These are phyloP conservation scores for Xylota sylvarum DNA, from an alignment of 2,888 invertebrate genomes.

Conservation along the genomic window DNA sequence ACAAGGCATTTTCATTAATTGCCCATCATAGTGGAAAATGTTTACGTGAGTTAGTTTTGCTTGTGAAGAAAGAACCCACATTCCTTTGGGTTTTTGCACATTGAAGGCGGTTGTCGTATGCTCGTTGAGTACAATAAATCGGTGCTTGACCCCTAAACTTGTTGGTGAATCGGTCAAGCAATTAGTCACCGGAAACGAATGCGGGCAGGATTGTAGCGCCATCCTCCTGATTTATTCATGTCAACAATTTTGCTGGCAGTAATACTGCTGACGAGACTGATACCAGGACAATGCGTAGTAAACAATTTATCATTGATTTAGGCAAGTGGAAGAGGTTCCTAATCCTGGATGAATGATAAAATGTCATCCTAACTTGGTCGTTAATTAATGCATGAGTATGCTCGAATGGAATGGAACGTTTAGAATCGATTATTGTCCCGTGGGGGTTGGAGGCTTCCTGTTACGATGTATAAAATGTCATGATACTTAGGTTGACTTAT, in stretches of 20 bases:
- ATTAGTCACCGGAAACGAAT: conserved; percentile 71
- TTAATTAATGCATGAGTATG: conserved; percentile 29
- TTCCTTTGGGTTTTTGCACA: conserved; percentile 15
- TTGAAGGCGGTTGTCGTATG: background rate
- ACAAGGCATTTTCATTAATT: conserved; percentile 57
- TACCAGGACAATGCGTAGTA: conserved; percentile 33
- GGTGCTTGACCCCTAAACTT: conserved; percentile 70
- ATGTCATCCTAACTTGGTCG: conserved; percentile 7
- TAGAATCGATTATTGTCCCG: background rate
- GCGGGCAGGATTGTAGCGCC: conserved; percentile 16
- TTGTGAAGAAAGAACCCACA: conserved; percentile 12
- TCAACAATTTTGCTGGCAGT: conserved; percentile 44
- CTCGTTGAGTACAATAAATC: conserved; percentile 49
- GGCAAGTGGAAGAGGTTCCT: conserved; percentile 7
- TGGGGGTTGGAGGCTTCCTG: background rate
- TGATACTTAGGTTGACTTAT: background rate
- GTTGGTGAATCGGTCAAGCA: conserved; percentile 65
- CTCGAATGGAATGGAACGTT: background rate
- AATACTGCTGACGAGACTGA: background rate
- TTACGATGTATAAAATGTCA: background rate
- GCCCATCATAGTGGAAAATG: conserved; percentile 54
- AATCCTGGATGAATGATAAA: conserved; percentile 18
- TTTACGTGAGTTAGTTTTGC: conserved; percentile 45
- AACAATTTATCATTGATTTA: conserved; percentile 46
- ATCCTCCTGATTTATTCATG: conserved; percentile 59